phyloP scores from a whole-genome alignment of 2,797 vertebrate species.

The Zenarchopterus dispar region DNA sequence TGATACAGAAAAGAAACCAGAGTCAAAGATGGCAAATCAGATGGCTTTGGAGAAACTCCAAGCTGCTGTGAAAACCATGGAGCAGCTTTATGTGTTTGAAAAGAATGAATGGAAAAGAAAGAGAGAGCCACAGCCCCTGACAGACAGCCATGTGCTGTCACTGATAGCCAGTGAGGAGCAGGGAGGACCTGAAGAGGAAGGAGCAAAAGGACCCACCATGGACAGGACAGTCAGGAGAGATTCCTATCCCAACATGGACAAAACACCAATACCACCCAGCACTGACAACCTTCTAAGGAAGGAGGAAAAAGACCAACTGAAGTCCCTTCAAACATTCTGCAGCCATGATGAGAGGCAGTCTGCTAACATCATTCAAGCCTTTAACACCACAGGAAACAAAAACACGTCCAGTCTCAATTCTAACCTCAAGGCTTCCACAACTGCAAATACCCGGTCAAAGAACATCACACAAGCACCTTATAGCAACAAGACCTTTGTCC shows the following conservation, averaged over 20 bases:
- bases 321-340: constrained; percentile 28
- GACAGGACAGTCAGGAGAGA: constrained; percentile 62
- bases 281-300: constrained; percentile 27
- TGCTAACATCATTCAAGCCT: constrained; percentile 32
- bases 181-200: constrained; percentile 53
- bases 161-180: constrained; percentile 84
- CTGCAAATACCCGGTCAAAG: constrained; percentile 37
- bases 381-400: constrained; percentile 45
- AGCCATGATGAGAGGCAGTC: constrained; percentile 40
- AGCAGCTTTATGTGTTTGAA: constrained; percentile 93
- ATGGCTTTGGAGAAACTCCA: constrained; percentile 91
- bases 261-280: constrained; percentile 43
- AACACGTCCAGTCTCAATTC: constrained; percentile 52
- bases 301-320: constrained; percentile 39
- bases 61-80: constrained; percentile 95
- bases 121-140: constrained; percentile 79
- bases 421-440: constrained; percentile 44
- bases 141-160: constrained; percentile 89
- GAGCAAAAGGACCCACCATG: neutral
- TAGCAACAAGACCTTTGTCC: constrained; percentile 44
- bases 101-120: constrained; percentile 94
- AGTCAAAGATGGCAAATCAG: constrained; percentile 75
- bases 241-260: constrained; percentile 69
- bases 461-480: constrained; percentile 37
- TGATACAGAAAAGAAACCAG: constrained; percentile 80